phyloP scores from a whole-genome alignment of 2,888 invertebrate genomes.

The Yponomeuta malinellus region DNA sequence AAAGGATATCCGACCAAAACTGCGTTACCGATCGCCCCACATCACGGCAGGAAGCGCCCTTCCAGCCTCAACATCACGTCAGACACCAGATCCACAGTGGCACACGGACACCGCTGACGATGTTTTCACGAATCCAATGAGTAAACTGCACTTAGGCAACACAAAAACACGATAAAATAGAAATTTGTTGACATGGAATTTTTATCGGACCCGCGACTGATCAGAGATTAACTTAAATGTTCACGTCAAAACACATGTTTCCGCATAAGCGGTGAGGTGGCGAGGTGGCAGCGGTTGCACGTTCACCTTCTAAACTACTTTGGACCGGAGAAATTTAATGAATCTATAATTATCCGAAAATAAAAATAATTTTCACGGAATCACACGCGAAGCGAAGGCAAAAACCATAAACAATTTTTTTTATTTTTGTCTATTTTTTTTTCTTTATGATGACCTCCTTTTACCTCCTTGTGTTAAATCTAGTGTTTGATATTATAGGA shows the following conservation, averaged over 20 bases:
- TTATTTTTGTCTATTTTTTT: not conserved
- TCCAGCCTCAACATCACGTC: conserved; percentile 40
- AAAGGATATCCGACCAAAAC: conserved; percentile 9
- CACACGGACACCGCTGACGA: not conserved
- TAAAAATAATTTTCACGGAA: conserved; percentile 56
- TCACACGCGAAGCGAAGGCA: conserved; percentile 62
- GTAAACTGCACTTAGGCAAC: conserved; percentile 32
- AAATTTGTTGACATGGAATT: conserved; percentile 63
- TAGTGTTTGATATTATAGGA: too few species aligned
- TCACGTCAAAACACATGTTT: conserved; percentile 74
- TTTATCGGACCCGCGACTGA: conserved; percentile 26
- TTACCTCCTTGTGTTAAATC: too few species aligned
- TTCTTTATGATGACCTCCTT: conserved; percentile 22
- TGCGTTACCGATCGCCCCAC: conserved; percentile 45
- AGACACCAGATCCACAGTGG: conserved; percentile 26
- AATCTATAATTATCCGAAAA: conserved; percentile 59
- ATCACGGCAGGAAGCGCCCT: conserved; percentile 52
- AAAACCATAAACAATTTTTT: conserved; percentile 54
- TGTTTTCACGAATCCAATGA: conserved; percentile 22
- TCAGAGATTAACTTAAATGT: conserved; percentile 51
- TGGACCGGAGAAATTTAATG: conserved; percentile 45
- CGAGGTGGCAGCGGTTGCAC: conserved; percentile 40
- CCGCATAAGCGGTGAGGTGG: conserved; percentile 45
- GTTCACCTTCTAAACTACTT: conserved; percentile 48
- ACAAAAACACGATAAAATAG: conserved; percentile 41